Base-by-base conservation (phyloP, 2,797 vertebrate species). In the Spheniscus humboldti region DNA sequence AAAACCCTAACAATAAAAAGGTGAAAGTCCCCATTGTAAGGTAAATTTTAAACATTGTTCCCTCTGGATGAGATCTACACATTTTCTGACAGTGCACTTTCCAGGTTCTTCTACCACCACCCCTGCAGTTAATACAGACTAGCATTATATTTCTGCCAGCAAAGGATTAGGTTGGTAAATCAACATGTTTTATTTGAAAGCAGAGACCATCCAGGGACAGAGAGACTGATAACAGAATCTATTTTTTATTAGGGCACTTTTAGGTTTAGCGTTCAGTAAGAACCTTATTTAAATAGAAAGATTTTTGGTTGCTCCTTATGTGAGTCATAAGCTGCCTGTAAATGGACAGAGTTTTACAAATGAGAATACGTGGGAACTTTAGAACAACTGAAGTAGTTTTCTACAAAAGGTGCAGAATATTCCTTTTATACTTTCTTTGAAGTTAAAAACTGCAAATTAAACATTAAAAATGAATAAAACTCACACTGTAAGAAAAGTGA, bases 201-300 rank as follows among this genome's bases (percentile, higher is more conserved):
- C 45, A 93, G 48, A 63, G 25, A 35, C 81, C 72, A 93, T 86
- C 57, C 69, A 74, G 66, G 73, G 81, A 93, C 41, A 87, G 78
- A 85, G 45, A 52, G 41, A 93, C 72, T 31, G 56, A 94, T 95
- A 96, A 73, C 69, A 90, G 79, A 93, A 82, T 76, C 35, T 92
- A 81, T 92, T 75, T 92, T 97, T 98, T 93, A 97, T 96, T 96
- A 97, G 88, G 80, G 72, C 56, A 47, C 93, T 97, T 96, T 93
- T 93, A 97, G 94, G 62, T 96, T 97, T 93, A 91, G 69, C 80
- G 69, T 88, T 97, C 94, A 86, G 59, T 87, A 84, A 96, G 94
- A 97, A 94, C 64, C 77, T 96, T 97, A 97, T 95, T 97, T 96
- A 95, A 97, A 97, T 90, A 86, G 94, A 97, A 97, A 94, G 79